phyloP scores from a whole-genome alignment of 30 jellyfish, hydroid and myxozoan genomes.

The Turritopsis dohrnii region DNA sequence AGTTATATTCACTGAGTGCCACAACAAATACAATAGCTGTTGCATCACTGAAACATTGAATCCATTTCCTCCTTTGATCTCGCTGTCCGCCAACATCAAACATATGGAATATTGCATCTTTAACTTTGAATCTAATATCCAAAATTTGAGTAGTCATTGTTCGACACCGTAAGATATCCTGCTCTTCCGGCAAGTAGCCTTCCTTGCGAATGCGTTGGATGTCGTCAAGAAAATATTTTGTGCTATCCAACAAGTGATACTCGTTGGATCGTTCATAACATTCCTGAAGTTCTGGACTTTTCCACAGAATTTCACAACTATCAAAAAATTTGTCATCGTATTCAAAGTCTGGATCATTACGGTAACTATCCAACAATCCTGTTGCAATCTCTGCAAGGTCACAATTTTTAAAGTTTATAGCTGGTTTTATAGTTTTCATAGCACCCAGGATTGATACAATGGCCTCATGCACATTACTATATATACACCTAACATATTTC shows the following conservation, averaged over 20 bases:
- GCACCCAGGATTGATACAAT: constrained; percentile 58
- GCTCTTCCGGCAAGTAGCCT: constrained; percentile 69
- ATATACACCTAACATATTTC: constrained; percentile 40
- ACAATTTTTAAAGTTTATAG: constrained; percentile 27
- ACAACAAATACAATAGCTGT: constrained; percentile 89
- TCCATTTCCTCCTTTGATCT: constrained; percentile 96
- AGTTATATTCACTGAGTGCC: constrained; percentile 74
- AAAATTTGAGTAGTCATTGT: constrained; percentile 75
- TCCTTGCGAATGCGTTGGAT: constrained; percentile 38
- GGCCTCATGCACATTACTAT: constrained; percentile 70
- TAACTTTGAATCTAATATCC: constrained; percentile 61
- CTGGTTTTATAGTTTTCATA: constrained; percentile 48
- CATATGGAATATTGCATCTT: constrained; percentile 74
- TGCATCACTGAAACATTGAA: constrained; percentile 90
- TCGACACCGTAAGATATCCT: constrained; percentile 85
- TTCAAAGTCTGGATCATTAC: constrained; percentile 25
- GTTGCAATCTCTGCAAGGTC: constrained; percentile 38
- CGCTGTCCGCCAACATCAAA: constrained; percentile 98
- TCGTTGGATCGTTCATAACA: constrained; percentile 76
- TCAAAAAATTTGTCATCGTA: constrained; percentile 57
- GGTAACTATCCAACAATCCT: constrained; percentile 41
- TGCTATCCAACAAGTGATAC: constrained; percentile 83
- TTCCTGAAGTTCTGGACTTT: constrained; percentile 48
- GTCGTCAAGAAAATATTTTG: constrained; percentile 73
- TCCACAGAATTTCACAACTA: constrained; percentile 57